A percentile compares a stretch with the other conserved stretches of the same genome.
Evolutionary conservation across 2,797 vertebrate genomes (phyloP).

Genomic region (Phataginus tetradactyla): DNA sequence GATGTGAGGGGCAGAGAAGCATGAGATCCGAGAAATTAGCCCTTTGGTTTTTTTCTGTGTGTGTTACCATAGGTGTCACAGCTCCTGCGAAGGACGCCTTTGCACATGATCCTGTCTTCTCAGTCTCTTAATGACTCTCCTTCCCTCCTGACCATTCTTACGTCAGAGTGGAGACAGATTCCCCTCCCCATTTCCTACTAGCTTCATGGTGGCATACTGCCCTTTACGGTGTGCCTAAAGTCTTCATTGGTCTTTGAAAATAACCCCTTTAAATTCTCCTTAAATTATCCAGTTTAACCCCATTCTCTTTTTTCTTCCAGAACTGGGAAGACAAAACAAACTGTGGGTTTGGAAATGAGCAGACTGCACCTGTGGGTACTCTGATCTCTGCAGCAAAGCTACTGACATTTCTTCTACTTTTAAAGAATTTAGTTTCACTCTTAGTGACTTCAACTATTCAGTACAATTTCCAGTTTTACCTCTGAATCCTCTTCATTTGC

Average conservation of each 20-base stretch:
- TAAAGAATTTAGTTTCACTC: constrained; percentile 57
- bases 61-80: neutral
- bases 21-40: neutral
- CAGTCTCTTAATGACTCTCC: neutral
- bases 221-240: neutral
- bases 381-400: constrained; percentile 65
- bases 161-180: rapidly evolving
- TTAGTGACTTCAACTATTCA: neutral
- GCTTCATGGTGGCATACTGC: rapidly evolving
- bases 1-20: neutral
- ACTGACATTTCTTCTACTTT: neutral
- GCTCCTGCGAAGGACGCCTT: neutral
- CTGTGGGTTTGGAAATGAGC: neutral
- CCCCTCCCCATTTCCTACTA: neutral
- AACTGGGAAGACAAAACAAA: neutral
- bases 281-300: neutral
- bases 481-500: constrained; percentile 35
- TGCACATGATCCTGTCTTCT: neutral
- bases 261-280: neutral
- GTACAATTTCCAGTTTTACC: constrained; percentile 28
- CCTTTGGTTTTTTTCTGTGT: neutral
- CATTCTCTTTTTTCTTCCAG: neutral
- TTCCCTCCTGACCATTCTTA: neutral
- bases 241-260: neutral
- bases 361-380: constrained; percentile 37